A percentile compares a stretch with the other conserved stretches of the same genome.
Conservation (phyloP, 2,797 vertebrate genomes). For the Myripristis jacobus region DNA sequence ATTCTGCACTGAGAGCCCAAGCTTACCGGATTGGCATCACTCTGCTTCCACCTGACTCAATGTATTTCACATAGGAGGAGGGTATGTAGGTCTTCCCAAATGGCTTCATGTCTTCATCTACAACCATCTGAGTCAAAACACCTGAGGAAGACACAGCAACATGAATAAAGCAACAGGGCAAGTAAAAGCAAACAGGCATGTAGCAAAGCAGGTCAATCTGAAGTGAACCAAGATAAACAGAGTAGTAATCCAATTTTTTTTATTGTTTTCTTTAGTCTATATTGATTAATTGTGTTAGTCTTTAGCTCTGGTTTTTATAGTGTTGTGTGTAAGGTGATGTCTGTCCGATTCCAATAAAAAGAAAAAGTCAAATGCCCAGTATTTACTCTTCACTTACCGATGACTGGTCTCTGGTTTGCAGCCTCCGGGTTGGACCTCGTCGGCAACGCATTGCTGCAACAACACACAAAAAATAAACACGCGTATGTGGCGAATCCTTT, state of each 20-base stretch:
- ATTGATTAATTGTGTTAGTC: too few relatives aligned
- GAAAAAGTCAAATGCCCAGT: too few relatives aligned
- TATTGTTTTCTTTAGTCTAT: not conserved
- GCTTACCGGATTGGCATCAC: conserved; percentile 85
- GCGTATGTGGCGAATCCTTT: conserved; percentile 14
- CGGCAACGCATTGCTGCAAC: conserved; percentile 42
- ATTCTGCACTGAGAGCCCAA: not conserved
- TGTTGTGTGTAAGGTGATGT: too few relatives aligned
- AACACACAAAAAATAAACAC: conserved; percentile 38
- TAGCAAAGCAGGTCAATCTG: too few relatives aligned
- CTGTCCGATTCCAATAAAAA: too few relatives aligned
- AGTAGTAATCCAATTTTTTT: not conserved
- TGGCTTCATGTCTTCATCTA: conserved; percentile 73
- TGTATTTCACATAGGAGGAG: conserved; percentile 85
- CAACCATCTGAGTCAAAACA: conserved; percentile 83
- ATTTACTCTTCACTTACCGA: conserved; percentile 66
- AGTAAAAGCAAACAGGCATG: not conserved
- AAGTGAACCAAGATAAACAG: not conserved
- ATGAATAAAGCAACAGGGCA: not conserved
- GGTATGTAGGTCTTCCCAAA: conserved; percentile 84
- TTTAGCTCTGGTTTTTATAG: too few relatives aligned
- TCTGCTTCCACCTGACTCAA: conserved; percentile 84
- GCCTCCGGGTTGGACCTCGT: conserved; percentile 12
- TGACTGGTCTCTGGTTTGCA: conserved; percentile 77
- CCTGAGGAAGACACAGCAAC: conserved; percentile 72